Percentiles rank a stretch among this genome's conserved stretches.
Evolutionary conservation across 1,140 invertebrate species (phyloP).

Genomic region (Brachionus calyciflorus): DNA sequence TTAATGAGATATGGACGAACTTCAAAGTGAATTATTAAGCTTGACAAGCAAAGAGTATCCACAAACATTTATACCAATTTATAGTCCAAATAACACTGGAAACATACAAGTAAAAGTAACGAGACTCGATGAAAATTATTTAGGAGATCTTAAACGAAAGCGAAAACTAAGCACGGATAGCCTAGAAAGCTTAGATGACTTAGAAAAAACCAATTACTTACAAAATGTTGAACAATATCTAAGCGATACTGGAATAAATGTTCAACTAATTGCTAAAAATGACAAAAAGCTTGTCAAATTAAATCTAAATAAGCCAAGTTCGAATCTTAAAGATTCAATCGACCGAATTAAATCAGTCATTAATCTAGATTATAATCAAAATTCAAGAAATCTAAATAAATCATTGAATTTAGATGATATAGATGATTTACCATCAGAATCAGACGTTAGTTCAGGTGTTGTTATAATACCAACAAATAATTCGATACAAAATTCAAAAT

Average conservation of each 20-base stretch:
- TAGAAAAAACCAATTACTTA: slow-evolving; percentile 5
- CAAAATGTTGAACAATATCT: neutral
- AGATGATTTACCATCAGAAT: slow-evolving; percentile 23
- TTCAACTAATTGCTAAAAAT: slow-evolving; percentile 36
- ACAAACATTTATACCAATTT: neutral
- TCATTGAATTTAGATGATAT: neutral
- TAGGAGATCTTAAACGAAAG: neutral
- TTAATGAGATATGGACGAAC: neutral
- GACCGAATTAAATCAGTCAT: slow-evolving; percentile 13
- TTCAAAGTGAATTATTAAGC: neutral
- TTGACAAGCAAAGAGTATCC: neutral
- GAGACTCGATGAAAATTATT: neutral
- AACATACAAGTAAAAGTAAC: neutral
- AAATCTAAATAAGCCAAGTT: neutral
- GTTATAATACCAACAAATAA: neutral
- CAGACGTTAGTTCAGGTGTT: slow-evolving; percentile 3
- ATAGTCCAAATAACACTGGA: neutral
- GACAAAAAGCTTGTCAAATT: slow-evolving; percentile 25
- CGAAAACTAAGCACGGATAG: slow-evolving; percentile 8
- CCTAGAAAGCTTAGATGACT: slow-evolving; percentile 29
- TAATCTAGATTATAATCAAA: neutral
- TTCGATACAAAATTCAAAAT: neutral
- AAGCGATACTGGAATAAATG: neutral
- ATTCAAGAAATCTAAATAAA: neutral
- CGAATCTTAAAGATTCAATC: neutral